These are phyloP conservation scores for Xanthia icteritia DNA, from an alignment of 2,888 invertebrate genomes.

Conservation along the genomic window DNA sequence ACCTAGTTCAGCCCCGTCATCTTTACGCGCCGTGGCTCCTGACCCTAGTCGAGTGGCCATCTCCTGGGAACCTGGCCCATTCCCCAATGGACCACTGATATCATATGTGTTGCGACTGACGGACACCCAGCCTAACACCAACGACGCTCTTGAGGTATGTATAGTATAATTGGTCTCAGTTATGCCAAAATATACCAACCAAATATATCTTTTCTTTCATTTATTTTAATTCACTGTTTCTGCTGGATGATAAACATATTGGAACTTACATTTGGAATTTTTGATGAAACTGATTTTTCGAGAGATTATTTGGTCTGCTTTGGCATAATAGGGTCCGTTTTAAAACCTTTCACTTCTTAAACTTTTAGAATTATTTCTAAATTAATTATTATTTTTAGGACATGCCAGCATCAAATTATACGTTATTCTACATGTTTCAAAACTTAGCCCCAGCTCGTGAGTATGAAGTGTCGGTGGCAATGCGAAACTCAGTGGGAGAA, in stretches of 20 bases:
- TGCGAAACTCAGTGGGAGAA: constrained; percentile 95
- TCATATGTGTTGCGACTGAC: constrained; percentile 95
- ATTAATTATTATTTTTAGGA: constrained; percentile 88
- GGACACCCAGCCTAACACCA: constrained; percentile 89
- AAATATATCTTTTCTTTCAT: background rate
- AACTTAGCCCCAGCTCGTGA: constrained; percentile 93
- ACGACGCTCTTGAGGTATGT: constrained; percentile 92
- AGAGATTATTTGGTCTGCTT: background rate
- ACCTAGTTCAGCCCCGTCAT: constrained; percentile 94
- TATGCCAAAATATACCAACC: background rate
- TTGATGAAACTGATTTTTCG: background rate
- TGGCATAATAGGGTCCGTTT: background rate
- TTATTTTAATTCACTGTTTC: background rate
- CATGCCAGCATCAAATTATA: constrained; percentile 93
- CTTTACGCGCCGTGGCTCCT: constrained; percentile 94
- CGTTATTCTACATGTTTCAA: constrained; percentile 94
- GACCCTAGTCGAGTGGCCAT: constrained; percentile 96
- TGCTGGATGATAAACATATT: background rate
- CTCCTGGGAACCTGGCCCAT: constrained; percentile 96
- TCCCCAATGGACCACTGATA: constrained; percentile 96
- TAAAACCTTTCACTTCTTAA: no score
- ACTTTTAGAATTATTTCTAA: background rate
- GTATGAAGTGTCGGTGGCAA: constrained; percentile 94
- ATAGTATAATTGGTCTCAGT: background rate
- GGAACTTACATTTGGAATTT: background rate